These are phyloP conservation scores for Lasiurus cinereus DNA, from an alignment of 2,113 vertebrate genomes.

Conservation along the genomic window DNA sequence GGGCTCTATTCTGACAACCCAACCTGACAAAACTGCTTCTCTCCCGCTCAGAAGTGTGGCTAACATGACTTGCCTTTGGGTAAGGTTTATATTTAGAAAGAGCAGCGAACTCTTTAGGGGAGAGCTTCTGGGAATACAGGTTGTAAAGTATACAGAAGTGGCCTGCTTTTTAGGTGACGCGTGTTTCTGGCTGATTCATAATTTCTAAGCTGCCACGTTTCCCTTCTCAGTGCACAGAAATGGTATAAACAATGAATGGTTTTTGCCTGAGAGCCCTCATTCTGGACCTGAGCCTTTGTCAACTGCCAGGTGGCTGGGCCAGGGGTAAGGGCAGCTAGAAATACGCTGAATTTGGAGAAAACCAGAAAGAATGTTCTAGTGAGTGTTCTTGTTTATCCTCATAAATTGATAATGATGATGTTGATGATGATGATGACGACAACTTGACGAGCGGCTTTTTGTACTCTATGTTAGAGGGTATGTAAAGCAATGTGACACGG, in stretches of 20 bases:
- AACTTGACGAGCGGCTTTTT: background rate
- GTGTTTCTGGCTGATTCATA: background rate
- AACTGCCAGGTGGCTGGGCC: background rate
- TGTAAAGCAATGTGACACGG: background rate
- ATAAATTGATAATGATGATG: background rate
- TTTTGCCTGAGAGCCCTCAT: background rate
- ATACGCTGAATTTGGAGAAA: background rate
- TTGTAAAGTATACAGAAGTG: background rate
- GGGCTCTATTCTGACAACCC: background rate
- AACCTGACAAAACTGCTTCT: background rate
- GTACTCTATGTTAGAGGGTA: background rate
- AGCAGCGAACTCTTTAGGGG: background rate
- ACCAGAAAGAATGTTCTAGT: background rate
- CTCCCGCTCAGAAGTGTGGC: background rate
- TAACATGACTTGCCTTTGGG: background rate
- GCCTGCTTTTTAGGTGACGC: background rate
- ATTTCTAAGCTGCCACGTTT: background rate
- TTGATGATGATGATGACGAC: too few species aligned
- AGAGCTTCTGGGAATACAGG: background rate
- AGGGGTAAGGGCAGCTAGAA: background rate
- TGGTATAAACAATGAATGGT: background rate
- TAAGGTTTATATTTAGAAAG: constrained; percentile 53
- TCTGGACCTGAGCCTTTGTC: background rate
- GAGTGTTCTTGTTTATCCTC: background rate
- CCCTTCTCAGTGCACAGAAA: background rate